These are phyloP conservation scores for Orgyia antiqua DNA, from an alignment of 2,888 invertebrate species.

Conservation along the genomic window DNA sequence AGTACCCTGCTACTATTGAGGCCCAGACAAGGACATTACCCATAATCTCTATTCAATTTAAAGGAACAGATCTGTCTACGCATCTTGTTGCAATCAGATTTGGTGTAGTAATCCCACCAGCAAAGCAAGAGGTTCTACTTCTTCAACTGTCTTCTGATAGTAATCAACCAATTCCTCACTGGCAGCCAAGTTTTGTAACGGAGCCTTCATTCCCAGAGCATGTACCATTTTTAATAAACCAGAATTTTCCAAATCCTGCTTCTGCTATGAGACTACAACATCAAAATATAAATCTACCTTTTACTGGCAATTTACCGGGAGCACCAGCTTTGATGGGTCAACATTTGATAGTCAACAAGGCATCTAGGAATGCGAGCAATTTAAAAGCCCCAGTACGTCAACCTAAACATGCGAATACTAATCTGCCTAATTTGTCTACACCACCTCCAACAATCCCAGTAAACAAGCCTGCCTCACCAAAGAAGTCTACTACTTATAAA, in stretches of 20 bases:
- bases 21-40: conserved; percentile 54
- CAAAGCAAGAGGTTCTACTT: conserved; percentile 65
- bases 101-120: conserved; percentile 60
- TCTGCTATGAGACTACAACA: conserved; percentile 61
- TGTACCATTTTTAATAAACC: conserved; percentile 62
- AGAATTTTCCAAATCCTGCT: conserved; percentile 67
- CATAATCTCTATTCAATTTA: conserved; percentile 66
- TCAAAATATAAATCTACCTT: conserved; percentile 47
- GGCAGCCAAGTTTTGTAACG: conserved; percentile 43
- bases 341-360: conserved; percentile 51
- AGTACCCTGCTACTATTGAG: conserved; percentile 53
- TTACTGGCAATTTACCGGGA: conserved; percentile 46
- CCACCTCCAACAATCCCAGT: conserved; percentile 24
- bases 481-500: conserved; percentile 74
- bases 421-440: conserved; percentile 13
- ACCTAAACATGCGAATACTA: conserved; percentile 39
- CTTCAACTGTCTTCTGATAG: conserved; percentile 38
- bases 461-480: conserved; percentile 46
- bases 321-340: conserved; percentile 51
- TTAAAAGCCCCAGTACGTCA: conserved; percentile 53
- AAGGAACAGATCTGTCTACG: conserved; percentile 68
- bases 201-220: conserved; percentile 55
- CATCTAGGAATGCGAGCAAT: conserved; percentile 51
- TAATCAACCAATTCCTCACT: conserved; percentile 38
- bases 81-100: conserved; percentile 62